Evolutionary conservation across 2,888 invertebrate species (phyloP), one percentile per base, ranked within the genome.

Genomic region (Stegana nigrithorax): DNA sequence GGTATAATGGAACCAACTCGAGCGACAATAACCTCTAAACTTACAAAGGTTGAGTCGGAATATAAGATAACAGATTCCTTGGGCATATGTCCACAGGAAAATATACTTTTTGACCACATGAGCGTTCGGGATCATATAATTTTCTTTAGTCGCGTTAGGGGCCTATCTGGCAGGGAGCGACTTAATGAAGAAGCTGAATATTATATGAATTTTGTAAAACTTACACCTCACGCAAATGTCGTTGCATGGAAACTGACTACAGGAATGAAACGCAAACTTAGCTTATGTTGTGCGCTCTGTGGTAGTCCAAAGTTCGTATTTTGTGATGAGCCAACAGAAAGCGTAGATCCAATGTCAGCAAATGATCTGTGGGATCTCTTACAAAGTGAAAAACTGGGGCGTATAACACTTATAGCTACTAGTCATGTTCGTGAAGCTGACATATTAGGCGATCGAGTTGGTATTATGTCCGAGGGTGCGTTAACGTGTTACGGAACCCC

Each of bases 341-440:
- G 94, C 21, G 91, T 95, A 89, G 94, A 94, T 84, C 94, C 94
- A 0, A 90, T 92, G 14, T 92, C 93, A 0, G 86, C 93, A 57
- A 86, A 93, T 62, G 91, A 90, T 8, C 88, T 94, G 0, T 95
- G 95, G 94, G 91, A 93, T 70, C 85, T 95, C 25, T 83, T 95
- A 63, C 90, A 91, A 81, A 87, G 86, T 68, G 89, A 92, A 71
- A 91, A 92, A 75, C 85, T 85, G 73, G 92, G 90, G 19, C 88
- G 93, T n/a, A 92, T 94, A 0, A 89, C 95, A 81, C 87, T 95
- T 55, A 86, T 95, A 59, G 92, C 93, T 0, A 93, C 93, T 0
- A 93, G 94, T 84, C 93, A 93, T 81, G 94, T 95, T 94, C 94
- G 94, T 77, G 95, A 95, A 84, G 94, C 95, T 1, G 94, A 95